A percentile compares a stretch with the other conserved stretches of the same genome.
phyloP scores from a whole-genome alignment of 2,888 invertebrate genomes.

The Volucella zonaria region DNA sequence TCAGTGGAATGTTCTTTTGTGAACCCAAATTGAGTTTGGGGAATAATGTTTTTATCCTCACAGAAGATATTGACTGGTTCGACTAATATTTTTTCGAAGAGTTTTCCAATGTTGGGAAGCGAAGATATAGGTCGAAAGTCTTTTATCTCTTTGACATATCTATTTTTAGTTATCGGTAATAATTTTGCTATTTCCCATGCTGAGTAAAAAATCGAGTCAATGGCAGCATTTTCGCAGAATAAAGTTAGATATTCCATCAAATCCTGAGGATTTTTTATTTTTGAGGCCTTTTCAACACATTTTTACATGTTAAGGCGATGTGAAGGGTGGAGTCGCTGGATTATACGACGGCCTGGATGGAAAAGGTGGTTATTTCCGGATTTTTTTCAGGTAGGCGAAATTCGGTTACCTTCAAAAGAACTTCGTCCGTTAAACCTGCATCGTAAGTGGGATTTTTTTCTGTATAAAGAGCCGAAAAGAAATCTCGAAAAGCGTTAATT shows the following conservation, averaged over 20 bases:
- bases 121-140: not conserved
- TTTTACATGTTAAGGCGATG: conserved; percentile 8
- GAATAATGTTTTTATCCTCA: conserved; percentile 5
- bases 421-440: not conserved
- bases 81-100: not conserved
- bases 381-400: too few species aligned
- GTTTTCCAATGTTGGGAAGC: not conserved
- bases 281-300: not conserved
- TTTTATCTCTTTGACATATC: not conserved
- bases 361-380: conserved; percentile 2
- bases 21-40: not conserved
- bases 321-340: conserved; percentile 4
- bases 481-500: conserved; percentile 21
- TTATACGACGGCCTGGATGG: conserved; percentile 6
- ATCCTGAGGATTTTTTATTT: too few species aligned
- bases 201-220: not conserved
- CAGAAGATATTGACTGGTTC: conserved; percentile 9
- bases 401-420: too few species aligned
- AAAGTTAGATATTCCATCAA: too few species aligned
- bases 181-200: not conserved
- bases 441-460: not conserved
- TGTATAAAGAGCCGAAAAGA: conserved; percentile 11
- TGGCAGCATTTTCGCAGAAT: not conserved
- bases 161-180: not conserved
- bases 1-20: conserved; percentile 14